phyloP scores from a whole-genome alignment of 1,140 invertebrate species.

The Drosophila parabipectinata region DNA sequence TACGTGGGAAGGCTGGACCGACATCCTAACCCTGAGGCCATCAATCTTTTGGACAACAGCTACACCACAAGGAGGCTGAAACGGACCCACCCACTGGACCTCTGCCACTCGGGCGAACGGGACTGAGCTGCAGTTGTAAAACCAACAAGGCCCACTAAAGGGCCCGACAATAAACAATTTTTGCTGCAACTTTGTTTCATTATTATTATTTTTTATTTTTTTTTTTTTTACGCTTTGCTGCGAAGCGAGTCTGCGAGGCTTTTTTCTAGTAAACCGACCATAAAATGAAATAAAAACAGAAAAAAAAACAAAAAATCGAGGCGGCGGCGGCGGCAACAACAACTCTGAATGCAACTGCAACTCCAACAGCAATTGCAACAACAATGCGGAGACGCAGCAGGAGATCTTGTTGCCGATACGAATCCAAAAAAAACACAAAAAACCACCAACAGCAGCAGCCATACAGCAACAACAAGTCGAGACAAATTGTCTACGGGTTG shows the following conservation, averaged over 20 bases:
- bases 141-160: too few species aligned
- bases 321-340: conserved; percentile 1
- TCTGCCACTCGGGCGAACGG: too few species aligned
- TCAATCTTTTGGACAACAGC: too few species aligned
- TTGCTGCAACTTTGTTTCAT: neutral
- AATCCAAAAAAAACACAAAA: conserved; percentile 14
- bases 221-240: conserved; percentile 2
- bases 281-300: too few species aligned
- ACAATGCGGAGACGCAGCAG: conserved; percentile 31
- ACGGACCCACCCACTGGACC: too few species aligned
- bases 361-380: conserved; percentile 1
- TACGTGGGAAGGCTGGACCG: too few species aligned
- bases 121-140: too few species aligned
- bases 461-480: conserved; percentile 53
- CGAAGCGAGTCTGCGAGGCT: conserved; percentile 12
- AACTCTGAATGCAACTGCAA: conserved; percentile 3
- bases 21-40: too few species aligned
- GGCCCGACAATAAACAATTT: too few species aligned
- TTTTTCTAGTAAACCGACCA: conserved; percentile 61
- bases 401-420: conserved; percentile 41
- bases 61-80: too few species aligned
- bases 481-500: conserved; percentile 81
- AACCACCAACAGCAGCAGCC: conserved; percentile 17
- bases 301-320: too few species aligned
- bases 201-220: neutral